Evolutionary conservation across 1,140 invertebrate genomes (phyloP).

Genomic region (Heliconius hermathena): DNA sequence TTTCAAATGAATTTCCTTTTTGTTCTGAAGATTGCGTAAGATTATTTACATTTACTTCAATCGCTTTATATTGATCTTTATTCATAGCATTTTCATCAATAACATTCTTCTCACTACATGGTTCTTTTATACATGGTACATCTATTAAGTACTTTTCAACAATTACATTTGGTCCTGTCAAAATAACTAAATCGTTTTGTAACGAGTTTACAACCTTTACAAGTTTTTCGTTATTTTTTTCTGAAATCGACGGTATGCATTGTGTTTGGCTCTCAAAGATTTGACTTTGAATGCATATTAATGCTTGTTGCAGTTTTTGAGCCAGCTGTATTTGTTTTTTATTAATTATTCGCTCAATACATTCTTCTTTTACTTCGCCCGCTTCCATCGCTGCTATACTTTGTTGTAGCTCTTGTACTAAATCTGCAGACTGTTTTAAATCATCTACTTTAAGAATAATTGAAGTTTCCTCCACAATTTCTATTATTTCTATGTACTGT

Average conservation of each 20-base stretch:
- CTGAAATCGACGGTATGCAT: constrained; percentile 39
- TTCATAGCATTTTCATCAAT: not conserved
- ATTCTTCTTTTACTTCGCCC: constrained; percentile 16
- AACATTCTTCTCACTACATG: not conserved
- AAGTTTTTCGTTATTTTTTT: constrained; percentile 48
- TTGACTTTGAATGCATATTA: constrained; percentile 54
- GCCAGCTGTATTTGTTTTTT: constrained; percentile 46
- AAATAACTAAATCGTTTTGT: constrained; percentile 38
- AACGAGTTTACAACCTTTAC: constrained; percentile 42
- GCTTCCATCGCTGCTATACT: constrained; percentile 40
- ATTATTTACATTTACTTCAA: not conserved
- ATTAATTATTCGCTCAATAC: constrained; percentile 28
- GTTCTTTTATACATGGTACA: constrained; percentile 4
- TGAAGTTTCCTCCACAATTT: constrained; percentile 62
- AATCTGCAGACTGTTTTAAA: constrained; percentile 49
- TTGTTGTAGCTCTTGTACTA: constrained; percentile 58
- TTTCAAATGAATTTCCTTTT: not conserved
- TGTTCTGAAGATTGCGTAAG: not conserved
- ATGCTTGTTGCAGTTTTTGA: constrained; percentile 52
- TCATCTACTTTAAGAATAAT: constrained; percentile 56
- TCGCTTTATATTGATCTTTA: not conserved
- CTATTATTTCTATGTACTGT: constrained; percentile 61
- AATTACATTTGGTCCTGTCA: not conserved
- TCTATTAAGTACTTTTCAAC: constrained; percentile 1
- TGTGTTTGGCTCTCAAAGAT: constrained; percentile 48